Conservation (phyloP, 2,797 vertebrate species). For the Falco novaeseelandiae region DNA sequence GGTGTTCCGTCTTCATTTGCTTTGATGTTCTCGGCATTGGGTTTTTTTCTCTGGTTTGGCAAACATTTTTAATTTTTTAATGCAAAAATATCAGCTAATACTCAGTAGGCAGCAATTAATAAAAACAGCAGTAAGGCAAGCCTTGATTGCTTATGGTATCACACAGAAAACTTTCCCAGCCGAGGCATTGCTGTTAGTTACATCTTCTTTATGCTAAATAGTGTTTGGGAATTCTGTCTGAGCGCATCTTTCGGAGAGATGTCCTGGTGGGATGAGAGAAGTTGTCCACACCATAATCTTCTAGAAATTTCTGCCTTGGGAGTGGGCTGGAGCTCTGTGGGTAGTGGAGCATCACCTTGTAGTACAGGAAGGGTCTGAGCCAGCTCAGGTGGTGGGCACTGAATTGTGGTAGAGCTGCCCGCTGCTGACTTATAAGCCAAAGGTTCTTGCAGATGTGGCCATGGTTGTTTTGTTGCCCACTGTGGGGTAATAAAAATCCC, state of each 20-base stretch:
- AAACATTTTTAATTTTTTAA: background rate
- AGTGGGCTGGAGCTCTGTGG: background rate
- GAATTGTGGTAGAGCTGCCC: background rate
- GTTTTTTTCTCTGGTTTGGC: background rate
- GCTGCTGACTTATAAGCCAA: background rate
- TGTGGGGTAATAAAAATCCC: accelerated
- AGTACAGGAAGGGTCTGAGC: background rate
- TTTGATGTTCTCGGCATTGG: background rate
- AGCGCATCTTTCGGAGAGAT: background rate
- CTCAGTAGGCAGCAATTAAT: background rate
- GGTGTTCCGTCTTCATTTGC: background rate
- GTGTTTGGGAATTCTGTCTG: background rate
- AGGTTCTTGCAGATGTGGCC: background rate
- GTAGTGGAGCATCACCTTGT: background rate
- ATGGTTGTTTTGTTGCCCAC: accelerated
- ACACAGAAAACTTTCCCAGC: background rate
- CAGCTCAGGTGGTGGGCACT: too few species aligned
- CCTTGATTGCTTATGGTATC: background rate
- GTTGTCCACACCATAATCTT: background rate
- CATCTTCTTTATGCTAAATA: background rate
- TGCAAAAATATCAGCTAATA: background rate
- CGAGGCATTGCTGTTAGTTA: background rate
- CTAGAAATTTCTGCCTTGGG: background rate
- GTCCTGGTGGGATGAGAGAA: background rate
- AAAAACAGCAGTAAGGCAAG: background rate